Conservation (phyloP, 2,113 vertebrate species). For the Malurus cyaneus region DNA sequence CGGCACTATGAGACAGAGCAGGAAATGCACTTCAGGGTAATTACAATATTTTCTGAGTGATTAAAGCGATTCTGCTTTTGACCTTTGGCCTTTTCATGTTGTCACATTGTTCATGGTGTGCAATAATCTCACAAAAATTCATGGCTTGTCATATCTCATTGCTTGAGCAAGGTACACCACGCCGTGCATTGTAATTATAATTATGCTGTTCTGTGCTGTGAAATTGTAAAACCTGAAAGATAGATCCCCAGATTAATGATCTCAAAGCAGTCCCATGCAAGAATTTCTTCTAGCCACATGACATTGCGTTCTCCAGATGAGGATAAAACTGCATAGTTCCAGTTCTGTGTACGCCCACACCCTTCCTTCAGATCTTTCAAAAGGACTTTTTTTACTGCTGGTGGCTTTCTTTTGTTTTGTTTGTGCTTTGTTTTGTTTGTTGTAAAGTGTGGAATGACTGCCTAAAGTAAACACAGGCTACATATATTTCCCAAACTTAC, state of each 20-base stretch:
- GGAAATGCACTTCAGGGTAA: background rate
- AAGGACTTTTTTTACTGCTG: background rate
- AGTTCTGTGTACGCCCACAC: rapidly evolving
- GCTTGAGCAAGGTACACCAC: background rate
- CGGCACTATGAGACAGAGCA: background rate
- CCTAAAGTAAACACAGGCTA: background rate
- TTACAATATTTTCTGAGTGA: background rate
- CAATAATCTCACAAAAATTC: background rate
- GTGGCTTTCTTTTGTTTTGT: background rate
- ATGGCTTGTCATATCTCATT: background rate
- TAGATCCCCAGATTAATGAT: background rate
- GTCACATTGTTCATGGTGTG: background rate
- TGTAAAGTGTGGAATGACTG: background rate
- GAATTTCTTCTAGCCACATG: background rate
- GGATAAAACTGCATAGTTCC: rapidly evolving
- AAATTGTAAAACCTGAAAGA: background rate
- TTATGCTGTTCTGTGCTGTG: background rate
- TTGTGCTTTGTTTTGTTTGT: background rate
- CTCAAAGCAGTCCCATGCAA: background rate
- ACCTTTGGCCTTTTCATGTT: background rate
- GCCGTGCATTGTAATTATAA: background rate
- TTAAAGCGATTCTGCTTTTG: background rate
- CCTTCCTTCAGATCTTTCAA: background rate
- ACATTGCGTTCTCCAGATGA: background rate
- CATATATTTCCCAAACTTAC: background rate